These are phyloP conservation scores for Mimumesa dahlbomi DNA, from an alignment of 2,888 invertebrate species.

Conservation along the genomic window DNA sequence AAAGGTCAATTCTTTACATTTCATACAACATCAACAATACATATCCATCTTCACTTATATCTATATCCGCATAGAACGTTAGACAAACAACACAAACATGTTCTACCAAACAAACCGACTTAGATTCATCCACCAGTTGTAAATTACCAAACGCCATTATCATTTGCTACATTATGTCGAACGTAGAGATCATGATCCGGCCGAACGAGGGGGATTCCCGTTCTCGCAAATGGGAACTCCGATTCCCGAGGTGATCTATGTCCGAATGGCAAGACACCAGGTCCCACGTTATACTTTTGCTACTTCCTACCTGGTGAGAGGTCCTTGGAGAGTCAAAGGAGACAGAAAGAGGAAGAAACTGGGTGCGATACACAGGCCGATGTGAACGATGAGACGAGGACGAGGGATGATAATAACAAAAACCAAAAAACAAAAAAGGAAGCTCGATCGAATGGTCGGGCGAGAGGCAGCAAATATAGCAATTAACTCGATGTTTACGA, in stretches of 20 bases:
- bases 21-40: no score
- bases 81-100: no score
- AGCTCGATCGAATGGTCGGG: constrained; percentile 51
- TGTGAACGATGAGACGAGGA: not conserved
- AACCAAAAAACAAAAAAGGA: constrained; percentile 42
- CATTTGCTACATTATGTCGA: no score
- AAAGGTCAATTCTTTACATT: no score
- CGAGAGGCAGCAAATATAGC: constrained; percentile 66
- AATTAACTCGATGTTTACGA: constrained; percentile 78
- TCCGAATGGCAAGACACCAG: constrained; percentile 49
- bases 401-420: constrained; percentile 17
- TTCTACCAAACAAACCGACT: not conserved
- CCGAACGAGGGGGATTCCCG: no score
- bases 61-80: no score
- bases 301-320: constrained; percentile 42
- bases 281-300: constrained; percentile 74
- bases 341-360: constrained; percentile 1
- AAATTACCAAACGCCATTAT: no score
- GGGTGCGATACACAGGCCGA: not conserved
- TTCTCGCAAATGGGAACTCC: constrained; percentile 1
- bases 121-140: no score
- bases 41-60: no score
- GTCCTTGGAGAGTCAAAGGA: constrained; percentile 17
- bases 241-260: constrained; percentile 12
- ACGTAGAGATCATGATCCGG: no score